These are phyloP conservation scores for Danio kyathit DNA, from an alignment of 2,797 vertebrate species.

Conservation along the genomic window DNA sequence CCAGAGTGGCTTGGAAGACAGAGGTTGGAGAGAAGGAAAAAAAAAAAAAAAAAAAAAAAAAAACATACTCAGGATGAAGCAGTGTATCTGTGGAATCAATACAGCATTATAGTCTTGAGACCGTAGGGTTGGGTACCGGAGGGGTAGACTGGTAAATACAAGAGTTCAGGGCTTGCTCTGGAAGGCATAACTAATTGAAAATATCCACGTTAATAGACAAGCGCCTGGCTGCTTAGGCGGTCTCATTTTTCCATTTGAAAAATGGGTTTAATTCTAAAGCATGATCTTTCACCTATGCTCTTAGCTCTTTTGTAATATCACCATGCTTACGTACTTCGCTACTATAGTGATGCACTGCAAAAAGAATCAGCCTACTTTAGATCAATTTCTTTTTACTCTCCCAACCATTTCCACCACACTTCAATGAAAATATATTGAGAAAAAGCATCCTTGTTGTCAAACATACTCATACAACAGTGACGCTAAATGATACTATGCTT, in stretches of 20 bases:
- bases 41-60: conserved; percentile 23
- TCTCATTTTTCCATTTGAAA: conserved; percentile 65
- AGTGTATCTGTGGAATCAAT: conserved; percentile 65
- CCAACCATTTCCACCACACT: neutral
- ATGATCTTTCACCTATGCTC: conserved; percentile 51
- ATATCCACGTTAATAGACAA: conserved; percentile 71
- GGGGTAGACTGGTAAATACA: conserved; percentile 62
- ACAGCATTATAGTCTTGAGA: conserved; percentile 67
- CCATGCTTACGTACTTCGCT: conserved; percentile 14
- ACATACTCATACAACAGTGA: neutral
- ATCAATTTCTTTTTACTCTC: neutral
- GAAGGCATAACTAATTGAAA: conserved; percentile 77
- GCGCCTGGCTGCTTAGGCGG: conserved; percentile 34
- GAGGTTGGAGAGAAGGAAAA: neutral
- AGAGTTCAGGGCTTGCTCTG: conserved; percentile 63
- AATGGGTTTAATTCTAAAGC: conserved; percentile 69
- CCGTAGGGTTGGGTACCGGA: conserved; percentile 55
- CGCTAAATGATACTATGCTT: neutral
- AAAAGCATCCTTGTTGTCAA: neutral
- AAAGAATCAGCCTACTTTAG: conserved; percentile 37
- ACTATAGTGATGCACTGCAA: conserved; percentile 30
- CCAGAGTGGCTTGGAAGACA: conserved; percentile 56
- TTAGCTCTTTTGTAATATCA: conserved; percentile 52
- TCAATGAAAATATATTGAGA: conserved; percentile 1
- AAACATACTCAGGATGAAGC: conserved; percentile 59